Evolutionary conservation across 2,797 vertebrate species (phyloP).

Genomic region (Clarias pachynema): DNA sequence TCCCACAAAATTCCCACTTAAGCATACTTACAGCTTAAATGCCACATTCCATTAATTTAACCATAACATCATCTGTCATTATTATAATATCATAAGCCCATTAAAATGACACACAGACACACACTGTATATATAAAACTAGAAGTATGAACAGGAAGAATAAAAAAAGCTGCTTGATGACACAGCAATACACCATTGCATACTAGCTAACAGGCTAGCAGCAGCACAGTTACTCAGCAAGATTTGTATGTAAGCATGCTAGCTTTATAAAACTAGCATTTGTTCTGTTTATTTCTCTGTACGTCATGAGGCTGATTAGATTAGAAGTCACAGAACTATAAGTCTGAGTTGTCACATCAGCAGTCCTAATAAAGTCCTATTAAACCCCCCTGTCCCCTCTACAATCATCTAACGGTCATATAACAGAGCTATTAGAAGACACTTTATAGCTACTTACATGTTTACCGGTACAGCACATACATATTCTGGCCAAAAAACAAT

Average conservation of each 20-base stretch:
- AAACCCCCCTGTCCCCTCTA: not conserved
- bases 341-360: not conserved
- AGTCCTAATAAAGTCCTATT: too few species aligned
- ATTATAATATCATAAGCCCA: too few species aligned
- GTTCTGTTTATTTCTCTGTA: not conserved
- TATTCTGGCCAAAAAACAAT: not conserved
- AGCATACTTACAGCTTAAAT: not conserved
- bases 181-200: not conserved
- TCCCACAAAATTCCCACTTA: not conserved
- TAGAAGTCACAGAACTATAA: not conserved
- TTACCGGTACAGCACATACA: not conserved
- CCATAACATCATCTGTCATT: too few species aligned
- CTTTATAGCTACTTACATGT: not conserved
- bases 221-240: constrained; percentile 20
- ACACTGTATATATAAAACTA: not conserved
- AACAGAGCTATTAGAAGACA: too few species aligned
- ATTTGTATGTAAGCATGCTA: not conserved
- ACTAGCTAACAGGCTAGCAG: not conserved
- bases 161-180: not conserved
- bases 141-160: not conserved
- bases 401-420: not conserved
- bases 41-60: too few species aligned
- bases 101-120: not conserved
- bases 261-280: not conserved
- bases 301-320: not conserved